phyloP scores from a whole-genome alignment of 1,140 invertebrate genomes.

The Chironomus tepperi region DNA sequence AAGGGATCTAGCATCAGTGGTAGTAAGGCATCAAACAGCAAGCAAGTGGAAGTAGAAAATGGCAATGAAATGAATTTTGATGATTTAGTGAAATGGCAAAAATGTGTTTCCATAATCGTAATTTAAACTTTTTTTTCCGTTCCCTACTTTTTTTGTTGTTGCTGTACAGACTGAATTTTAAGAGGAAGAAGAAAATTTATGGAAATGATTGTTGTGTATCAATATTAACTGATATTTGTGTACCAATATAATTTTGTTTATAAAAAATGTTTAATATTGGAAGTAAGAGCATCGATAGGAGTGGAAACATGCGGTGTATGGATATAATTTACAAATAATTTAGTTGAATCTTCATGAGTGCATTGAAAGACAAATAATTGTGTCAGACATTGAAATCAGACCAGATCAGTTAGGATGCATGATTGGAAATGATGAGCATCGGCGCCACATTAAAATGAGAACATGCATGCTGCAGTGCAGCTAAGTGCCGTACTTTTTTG shows the following conservation, averaged over 20 bases:
- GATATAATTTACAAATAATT: too few relatives aligned
- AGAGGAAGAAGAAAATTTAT: not conserved
- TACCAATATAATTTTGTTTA: too few relatives aligned
- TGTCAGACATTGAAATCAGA: constrained; percentile 7
- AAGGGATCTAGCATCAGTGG: not conserved
- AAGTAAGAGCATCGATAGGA: too few relatives aligned
- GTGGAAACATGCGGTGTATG: too few relatives aligned
- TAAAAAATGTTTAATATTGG: too few relatives aligned
- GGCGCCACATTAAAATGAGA: constrained; percentile 1
- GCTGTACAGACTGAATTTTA: not conserved
- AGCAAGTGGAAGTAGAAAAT: not conserved
- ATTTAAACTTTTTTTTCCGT: not conserved
- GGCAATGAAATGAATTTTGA: not conserved
- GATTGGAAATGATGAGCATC: not conserved
- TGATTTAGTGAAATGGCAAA: constrained; percentile 22
- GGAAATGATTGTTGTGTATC: too few relatives aligned
- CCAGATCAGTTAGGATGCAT: not conserved
- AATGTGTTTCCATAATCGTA: not conserved
- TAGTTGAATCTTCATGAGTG: too few relatives aligned
- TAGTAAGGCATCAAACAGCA: not conserved
- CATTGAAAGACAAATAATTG: not conserved
- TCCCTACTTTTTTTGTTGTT: not conserved
- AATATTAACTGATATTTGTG: too few relatives aligned
- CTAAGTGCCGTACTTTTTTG: not conserved
- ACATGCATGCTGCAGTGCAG: not conserved